Percentiles rank a stretch among this genome's conserved stretches.
These are phyloP conservation scores for Neoniphon sammara DNA, from an alignment of 2,797 vertebrate species.

Conservation along the genomic window DNA sequence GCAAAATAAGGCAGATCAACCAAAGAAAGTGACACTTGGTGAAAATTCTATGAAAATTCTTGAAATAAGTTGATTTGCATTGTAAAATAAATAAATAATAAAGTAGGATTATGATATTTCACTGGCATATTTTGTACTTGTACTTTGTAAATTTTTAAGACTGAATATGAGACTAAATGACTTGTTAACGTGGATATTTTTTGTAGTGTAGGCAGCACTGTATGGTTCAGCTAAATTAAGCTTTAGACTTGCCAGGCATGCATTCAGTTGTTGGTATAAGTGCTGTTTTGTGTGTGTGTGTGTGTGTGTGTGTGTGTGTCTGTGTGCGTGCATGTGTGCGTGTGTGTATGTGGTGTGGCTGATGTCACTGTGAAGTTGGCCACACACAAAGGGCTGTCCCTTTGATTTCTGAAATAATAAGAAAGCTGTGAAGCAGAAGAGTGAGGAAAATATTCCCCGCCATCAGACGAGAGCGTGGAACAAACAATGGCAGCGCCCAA, in stretches of 20 bases:
- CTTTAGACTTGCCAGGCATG: neutral
- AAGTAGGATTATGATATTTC: too few relatives aligned
- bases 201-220: neutral
- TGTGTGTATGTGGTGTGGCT: slow-evolving; percentile 12
- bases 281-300: neutral
- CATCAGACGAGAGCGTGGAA: slow-evolving; percentile 55
- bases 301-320: neutral
- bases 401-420: slow-evolving; percentile 69
- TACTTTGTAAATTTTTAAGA: too few relatives aligned
- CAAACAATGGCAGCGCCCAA: slow-evolving; percentile 56
- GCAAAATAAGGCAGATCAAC: too few relatives aligned
- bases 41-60: too few relatives aligned
- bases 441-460: slow-evolving; percentile 58
- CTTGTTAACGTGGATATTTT: too few relatives aligned
- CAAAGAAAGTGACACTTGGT: too few relatives aligned
- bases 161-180: too few relatives aligned
- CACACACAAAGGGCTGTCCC: slow-evolving; percentile 31
- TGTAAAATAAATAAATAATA: too few relatives aligned
- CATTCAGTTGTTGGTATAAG: too few relatives aligned
- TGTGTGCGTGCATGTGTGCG: too few relatives aligned
- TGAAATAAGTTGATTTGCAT: too few relatives aligned
- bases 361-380: slow-evolving; percentile 7
- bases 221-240: slow-evolving; percentile 16
- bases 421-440: slow-evolving; percentile 60
- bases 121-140: too few relatives aligned